phyloP scores from a whole-genome alignment of 2,888 invertebrate species.

The Cephus rjabovi region DNA sequence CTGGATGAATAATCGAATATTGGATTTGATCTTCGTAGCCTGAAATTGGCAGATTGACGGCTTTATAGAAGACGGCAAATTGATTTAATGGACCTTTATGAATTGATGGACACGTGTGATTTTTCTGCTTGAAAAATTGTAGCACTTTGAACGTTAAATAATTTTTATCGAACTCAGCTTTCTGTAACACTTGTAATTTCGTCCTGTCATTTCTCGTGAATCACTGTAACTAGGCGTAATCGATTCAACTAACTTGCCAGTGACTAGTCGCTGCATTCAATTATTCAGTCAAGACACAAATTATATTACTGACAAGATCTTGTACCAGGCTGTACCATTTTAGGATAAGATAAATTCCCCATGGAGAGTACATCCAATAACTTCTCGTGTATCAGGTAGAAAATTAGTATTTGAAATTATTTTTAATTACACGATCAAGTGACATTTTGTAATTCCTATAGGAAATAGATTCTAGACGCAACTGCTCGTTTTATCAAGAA shows the following conservation, averaged over 20 bases:
- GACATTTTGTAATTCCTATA: neutral
- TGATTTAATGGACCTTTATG: constrained; percentile 15
- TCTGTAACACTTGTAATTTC: neutral
- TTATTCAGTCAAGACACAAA: neutral
- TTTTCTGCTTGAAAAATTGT: neutral
- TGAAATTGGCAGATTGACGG: constrained; percentile 23
- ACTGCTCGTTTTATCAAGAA: too few species aligned
- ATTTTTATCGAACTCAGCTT: neutral
- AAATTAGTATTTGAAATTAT: neutral
- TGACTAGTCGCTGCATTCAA: neutral
- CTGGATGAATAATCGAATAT: constrained; percentile 2
- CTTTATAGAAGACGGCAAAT: constrained; percentile 19
- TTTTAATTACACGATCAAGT: neutral
- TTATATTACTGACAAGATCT: neutral
- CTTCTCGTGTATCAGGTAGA: neutral
- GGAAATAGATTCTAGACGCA: neutral
- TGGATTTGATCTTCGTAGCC: constrained; percentile 2
- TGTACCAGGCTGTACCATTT: neutral
- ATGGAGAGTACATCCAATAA: neutral
- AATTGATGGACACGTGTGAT: neutral
- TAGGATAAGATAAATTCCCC: too few species aligned
- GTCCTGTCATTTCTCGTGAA: neutral
- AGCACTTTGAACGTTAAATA: neutral
- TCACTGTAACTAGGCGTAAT: neutral
- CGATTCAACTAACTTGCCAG: neutral